phyloP scores from a whole-genome alignment of 2,888 invertebrate genomes.

The Cephus rjabovi region DNA sequence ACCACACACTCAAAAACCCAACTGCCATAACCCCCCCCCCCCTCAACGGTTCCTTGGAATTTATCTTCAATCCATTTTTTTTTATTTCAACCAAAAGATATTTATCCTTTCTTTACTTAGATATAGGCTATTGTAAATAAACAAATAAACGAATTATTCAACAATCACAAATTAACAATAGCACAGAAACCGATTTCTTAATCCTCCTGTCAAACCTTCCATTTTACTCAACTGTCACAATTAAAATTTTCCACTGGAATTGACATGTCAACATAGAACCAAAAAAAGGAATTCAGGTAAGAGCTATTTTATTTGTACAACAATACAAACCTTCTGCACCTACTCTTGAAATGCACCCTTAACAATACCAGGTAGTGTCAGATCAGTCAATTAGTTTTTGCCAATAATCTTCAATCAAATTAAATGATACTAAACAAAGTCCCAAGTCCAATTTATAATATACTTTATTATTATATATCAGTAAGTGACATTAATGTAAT shows the following conservation, averaged over 20 bases:
- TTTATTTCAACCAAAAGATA: neutral
- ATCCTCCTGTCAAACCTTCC: neutral
- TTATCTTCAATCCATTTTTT: neutral
- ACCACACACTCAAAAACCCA: neutral
- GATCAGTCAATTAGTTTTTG: neutral
- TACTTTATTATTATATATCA: conserved; percentile 40
- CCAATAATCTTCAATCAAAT: neutral
- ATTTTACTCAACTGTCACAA: neutral
- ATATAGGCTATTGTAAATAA: neutral
- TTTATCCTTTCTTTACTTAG: neutral
- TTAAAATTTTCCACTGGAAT: too few relatives aligned
- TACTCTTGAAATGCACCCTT: neutral
- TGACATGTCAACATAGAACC: too few relatives aligned
- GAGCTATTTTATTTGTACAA: neutral
- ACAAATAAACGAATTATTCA: neutral
- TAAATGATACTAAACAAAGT: neutral
- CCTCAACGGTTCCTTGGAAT: neutral
- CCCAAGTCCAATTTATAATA: neutral
- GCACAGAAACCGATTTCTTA: neutral
- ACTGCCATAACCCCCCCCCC: neutral
- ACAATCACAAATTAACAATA: neutral
- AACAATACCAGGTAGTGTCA: neutral
- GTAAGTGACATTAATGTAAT: conserved; percentile 43
- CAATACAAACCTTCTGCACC: neutral
- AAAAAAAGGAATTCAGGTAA: neutral